Conservation (phyloP, 2,888 invertebrate species). For the Eilema depressum region DNA sequence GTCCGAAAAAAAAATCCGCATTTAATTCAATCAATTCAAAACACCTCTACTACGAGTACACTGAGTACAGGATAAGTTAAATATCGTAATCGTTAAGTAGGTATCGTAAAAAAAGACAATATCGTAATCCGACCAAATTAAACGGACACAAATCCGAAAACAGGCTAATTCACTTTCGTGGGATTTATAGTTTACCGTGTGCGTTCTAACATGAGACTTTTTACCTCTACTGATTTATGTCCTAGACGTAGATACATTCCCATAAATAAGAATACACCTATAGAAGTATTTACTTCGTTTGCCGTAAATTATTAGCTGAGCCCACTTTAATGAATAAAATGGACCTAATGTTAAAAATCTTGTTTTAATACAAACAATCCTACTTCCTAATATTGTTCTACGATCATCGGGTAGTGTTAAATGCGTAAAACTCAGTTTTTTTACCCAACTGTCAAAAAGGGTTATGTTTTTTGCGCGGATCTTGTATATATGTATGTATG, state of each 20-base stretch:
- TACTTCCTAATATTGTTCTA: no score
- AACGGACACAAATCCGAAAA: conserved; percentile 27
- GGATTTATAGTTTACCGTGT: conserved; percentile 42
- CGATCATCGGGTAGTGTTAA: no score
- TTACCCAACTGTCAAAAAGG: no score
- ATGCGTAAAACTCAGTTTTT: no score
- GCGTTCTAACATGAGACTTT: conserved; percentile 37
- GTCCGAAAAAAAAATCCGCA: no score
- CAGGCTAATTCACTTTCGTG: conserved; percentile 47
- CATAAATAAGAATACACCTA: conserved; percentile 37
- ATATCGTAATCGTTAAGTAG: no score
- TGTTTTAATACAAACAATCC: background rate
- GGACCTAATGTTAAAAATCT: background rate
- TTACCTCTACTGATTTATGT: conserved; percentile 44
- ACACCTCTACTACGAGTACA: no score
- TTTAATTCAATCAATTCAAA: no score
- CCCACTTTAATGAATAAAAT: background rate
- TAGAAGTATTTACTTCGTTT: conserved; percentile 14
- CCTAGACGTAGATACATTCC: conserved; percentile 26
- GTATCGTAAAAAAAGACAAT: conserved; percentile 7
- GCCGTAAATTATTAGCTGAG: conserved; percentile 5
- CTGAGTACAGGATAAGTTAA: no score
- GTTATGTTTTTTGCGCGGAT: no score
- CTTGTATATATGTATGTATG: no score
- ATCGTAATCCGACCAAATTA: conserved; percentile 27